A percentile compares a stretch with the other conserved stretches of the same genome.
Evolutionary conservation across 2,888 invertebrate species (phyloP).

Genomic region (Trichopria drosophilae): DNA sequence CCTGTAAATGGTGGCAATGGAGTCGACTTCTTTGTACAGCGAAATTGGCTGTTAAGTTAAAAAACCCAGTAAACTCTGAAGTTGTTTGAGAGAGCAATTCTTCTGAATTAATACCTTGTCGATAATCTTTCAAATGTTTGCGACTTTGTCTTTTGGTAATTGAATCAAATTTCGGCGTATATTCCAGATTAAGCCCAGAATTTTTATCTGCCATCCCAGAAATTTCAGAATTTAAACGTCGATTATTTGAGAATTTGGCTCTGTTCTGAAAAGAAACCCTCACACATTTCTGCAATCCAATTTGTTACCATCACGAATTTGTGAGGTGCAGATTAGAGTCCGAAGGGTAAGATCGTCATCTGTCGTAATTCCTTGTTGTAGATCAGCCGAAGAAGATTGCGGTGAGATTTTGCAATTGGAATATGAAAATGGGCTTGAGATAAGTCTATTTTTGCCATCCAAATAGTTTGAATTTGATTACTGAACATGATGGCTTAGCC

Average conservation of each 20-base stretch:
- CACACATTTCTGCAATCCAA: slow-evolving; percentile 20
- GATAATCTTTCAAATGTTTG: slow-evolving; percentile 1
- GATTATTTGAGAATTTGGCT: slow-evolving; percentile 13
- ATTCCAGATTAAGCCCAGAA: slow-evolving; percentile 27
- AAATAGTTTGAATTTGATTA: slow-evolving; percentile 8
- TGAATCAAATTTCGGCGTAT: slow-evolving; percentile 11
- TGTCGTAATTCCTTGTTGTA: slow-evolving; percentile 31
- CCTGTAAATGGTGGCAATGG: slow-evolving; percentile 29
- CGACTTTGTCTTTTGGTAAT: slow-evolving; percentile 8
- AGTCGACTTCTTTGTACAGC: slow-evolving; percentile 25
- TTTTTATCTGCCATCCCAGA: slow-evolving; percentile 19
- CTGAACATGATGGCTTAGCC: slow-evolving; percentile 19
- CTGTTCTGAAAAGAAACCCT: slow-evolving; percentile 30
- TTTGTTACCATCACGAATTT: slow-evolving; percentile 9
- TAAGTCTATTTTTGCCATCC: not conserved
- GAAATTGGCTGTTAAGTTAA: slow-evolving; percentile 30
- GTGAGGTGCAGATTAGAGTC: slow-evolving; percentile 36
- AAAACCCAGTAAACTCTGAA: slow-evolving; percentile 23
- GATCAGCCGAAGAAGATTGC: slow-evolving; percentile 30
- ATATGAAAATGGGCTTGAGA: not conserved
- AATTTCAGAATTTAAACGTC: slow-evolving; percentile 13
- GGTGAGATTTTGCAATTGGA: slow-evolving; percentile 23
- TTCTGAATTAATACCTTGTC: too few relatives aligned
- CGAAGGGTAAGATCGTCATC: slow-evolving; percentile 38
- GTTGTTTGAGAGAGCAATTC: slow-evolving; percentile 4